Evolutionary conservation across 2,113 vertebrate genomes (phyloP).

Genomic region (Seriola quinqueradiata): DNA sequence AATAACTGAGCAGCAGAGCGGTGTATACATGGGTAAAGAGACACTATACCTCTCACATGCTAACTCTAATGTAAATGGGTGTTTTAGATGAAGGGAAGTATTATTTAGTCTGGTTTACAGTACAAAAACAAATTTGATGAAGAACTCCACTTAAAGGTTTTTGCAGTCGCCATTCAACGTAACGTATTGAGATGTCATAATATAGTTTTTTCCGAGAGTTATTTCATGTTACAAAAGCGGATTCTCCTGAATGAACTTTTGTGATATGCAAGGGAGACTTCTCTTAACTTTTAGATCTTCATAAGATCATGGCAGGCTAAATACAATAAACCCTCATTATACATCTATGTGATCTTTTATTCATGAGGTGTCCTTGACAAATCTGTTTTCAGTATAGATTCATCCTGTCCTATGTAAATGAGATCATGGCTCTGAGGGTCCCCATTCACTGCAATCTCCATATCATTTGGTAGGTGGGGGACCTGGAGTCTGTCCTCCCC

Average conservation of each 20-base stretch:
- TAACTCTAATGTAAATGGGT: constrained; percentile 15
- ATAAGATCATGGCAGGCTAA: constrained; percentile 64
- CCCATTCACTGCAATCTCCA: constrained; percentile 72
- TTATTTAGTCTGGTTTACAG: constrained; percentile 21
- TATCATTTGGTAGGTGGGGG: constrained; percentile 71
- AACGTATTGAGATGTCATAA: constrained; percentile 21
- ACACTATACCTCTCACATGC: constrained; percentile 46
- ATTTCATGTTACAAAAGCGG: constrained; percentile 6
- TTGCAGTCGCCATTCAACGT: constrained; percentile 14
- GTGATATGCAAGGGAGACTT: constrained; percentile 20
- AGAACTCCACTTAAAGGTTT: background rate
- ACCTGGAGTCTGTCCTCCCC: constrained; percentile 29
- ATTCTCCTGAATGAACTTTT: constrained; percentile 13
- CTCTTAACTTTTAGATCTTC: constrained; percentile 35
- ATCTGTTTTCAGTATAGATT: constrained; percentile 73
- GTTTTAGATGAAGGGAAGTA: constrained; percentile 27
- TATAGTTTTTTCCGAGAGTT: background rate
- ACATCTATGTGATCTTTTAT: constrained; percentile 75
- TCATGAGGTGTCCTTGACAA: constrained; percentile 77
- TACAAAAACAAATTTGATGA: background rate
- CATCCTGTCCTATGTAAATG: constrained; percentile 79
- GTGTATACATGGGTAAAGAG: constrained; percentile 6
- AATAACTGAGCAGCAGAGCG: constrained; percentile 1
- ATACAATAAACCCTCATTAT: constrained; percentile 73
- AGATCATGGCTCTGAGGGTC: constrained; percentile 58